phyloP scores from a whole-genome alignment of 2,113 vertebrate genomes.

The Cyprinus carpio region DNA sequence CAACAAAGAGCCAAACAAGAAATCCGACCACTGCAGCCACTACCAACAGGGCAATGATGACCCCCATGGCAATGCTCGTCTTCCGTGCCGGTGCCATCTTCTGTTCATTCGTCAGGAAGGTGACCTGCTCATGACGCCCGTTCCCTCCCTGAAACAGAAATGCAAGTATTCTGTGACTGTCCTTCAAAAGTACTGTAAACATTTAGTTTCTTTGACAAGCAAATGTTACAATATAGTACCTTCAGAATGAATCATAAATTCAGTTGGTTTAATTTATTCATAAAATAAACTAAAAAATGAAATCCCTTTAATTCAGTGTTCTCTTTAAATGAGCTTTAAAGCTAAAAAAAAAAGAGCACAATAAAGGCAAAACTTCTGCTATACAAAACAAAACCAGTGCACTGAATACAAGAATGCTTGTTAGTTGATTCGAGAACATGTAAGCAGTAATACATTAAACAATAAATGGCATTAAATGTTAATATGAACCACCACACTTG shows the following conservation, averaged over 20 bases:
- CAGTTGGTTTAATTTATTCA: neutral
- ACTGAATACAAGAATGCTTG: neutral
- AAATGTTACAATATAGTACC: neutral
- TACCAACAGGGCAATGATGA: conserved; percentile 62
- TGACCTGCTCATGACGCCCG: conserved; percentile 62
- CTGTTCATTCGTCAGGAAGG: conserved; percentile 64
- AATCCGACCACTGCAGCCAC: conserved; percentile 65
- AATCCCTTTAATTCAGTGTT: neutral
- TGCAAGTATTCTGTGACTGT: neutral
- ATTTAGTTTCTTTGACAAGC: neutral
- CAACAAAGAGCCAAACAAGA: conserved; percentile 74
- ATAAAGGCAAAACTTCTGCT: neutral
- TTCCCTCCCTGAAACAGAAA: conserved; percentile 58
- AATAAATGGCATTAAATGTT: conserved; percentile 18
- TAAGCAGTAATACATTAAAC: conserved; percentile 5
- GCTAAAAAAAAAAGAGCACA: neutral
- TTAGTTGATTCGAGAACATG: neutral
- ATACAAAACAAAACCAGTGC: neutral
- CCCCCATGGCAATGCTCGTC: conserved; percentile 57
- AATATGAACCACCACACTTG: neutral
- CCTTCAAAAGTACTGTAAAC: neutral
- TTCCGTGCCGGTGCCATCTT: conserved; percentile 62
- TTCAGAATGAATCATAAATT: neutral
- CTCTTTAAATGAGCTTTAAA: neutral
- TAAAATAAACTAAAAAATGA: neutral